Evolutionary conservation across 2,797 vertebrate genomes (phyloP).

Genomic region (Morelia viridis): DNA sequence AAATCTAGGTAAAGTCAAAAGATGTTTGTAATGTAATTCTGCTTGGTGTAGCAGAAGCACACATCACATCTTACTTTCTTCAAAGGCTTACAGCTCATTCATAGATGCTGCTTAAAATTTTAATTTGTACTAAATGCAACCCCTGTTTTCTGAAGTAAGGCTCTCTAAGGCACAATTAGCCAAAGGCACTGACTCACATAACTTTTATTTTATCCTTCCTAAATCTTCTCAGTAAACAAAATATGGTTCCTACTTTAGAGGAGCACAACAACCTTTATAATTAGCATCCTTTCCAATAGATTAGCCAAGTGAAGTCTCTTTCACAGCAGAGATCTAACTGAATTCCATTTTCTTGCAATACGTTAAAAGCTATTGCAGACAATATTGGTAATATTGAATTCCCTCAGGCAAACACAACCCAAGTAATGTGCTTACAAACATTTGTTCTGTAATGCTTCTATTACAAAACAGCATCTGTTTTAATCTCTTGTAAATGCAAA

Average conservation of each 20-base stretch:
- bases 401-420: neutral
- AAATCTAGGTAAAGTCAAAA: neutral
- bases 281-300: neutral
- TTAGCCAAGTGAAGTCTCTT: neutral
- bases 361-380: slow-evolving; percentile 14
- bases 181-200: slow-evolving; percentile 8
- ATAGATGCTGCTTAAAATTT: neutral
- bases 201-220: neutral
- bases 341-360: neutral
- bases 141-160: neutral
- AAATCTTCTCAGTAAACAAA: slow-evolving; percentile 3
- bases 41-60: neutral
- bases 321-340: neutral
- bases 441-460: slow-evolving; percentile 16
- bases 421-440: slow-evolving; percentile 25
- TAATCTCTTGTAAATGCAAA: slow-evolving; percentile 23
- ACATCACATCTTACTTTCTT: neutral
- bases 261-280: neutral
- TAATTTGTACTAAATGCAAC: neutral
- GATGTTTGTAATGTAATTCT: slow-evolving; percentile 2
- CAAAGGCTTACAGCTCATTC: neutral
- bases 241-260: neutral
- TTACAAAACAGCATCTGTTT: slow-evolving; percentile 26
- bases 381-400: slow-evolving; percentile 1
- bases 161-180: neutral